Evolutionary conservation across 2,888 invertebrate species (phyloP).

Genomic region (Tricholauxania praeusta): DNA sequence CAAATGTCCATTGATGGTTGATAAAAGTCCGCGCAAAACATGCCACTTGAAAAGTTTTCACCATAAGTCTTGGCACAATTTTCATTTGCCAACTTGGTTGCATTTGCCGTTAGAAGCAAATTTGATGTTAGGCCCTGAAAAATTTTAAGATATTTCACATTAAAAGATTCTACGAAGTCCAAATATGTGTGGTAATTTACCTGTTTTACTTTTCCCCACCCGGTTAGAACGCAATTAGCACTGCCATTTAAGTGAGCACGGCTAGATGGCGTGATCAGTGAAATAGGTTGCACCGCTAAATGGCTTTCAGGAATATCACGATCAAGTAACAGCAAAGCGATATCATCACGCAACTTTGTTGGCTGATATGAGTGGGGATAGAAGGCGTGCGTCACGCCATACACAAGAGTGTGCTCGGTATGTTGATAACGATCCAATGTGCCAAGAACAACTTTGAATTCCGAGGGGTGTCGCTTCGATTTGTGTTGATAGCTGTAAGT

Average conservation of each 20-base stretch:
- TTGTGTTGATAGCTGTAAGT: constrained; percentile 40
- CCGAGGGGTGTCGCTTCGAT: constrained; percentile 58
- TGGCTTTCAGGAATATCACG: constrained; percentile 55
- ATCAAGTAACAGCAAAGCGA: constrained; percentile 61
- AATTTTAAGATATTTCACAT: not conserved
- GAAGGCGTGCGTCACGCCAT: constrained; percentile 59
- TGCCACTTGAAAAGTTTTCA: constrained; percentile 28
- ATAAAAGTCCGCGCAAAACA: constrained; percentile 38
- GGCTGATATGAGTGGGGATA: constrained; percentile 48
- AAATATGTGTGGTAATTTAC: constrained; percentile 27
- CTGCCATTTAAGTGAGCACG: not conserved
- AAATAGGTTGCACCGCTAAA: constrained; percentile 53
- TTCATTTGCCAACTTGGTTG: constrained; percentile 31
- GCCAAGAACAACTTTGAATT: constrained; percentile 58
- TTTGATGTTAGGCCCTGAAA: constrained; percentile 42
- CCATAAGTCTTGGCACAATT: constrained; percentile 42
- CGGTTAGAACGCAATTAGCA: constrained; percentile 39
- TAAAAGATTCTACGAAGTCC: not conserved
- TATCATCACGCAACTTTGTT: constrained; percentile 50
- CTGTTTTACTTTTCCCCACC: constrained; percentile 43
- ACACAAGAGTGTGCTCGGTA: constrained; percentile 49
- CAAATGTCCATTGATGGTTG: not conserved
- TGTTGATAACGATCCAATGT: constrained; percentile 51
- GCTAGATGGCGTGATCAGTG: constrained; percentile 31
- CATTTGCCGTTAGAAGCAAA: constrained; percentile 43